phyloP scores from a whole-genome alignment of 2,113 vertebrate species.

The Neolamprologus sp. region DNA sequence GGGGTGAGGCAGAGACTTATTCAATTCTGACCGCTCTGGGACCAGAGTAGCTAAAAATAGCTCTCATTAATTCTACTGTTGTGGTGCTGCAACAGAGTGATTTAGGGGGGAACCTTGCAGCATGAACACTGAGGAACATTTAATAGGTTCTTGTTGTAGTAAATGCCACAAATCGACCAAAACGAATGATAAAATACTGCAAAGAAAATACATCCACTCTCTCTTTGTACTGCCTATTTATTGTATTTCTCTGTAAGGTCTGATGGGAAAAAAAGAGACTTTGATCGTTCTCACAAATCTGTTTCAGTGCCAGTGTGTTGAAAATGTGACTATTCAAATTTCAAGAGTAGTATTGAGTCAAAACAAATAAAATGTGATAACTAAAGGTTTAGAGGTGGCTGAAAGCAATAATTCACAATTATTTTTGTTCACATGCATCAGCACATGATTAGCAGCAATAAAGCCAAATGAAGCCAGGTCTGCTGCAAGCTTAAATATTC shows the following conservation, averaged over 20 bases:
- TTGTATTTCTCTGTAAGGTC: neutral
- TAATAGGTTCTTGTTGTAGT: conserved; percentile 40
- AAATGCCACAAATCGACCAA: neutral
- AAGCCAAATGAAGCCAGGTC: neutral
- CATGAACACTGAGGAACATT: conserved; percentile 27
- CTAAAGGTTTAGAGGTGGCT: neutral
- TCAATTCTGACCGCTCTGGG: conserved; percentile 58
- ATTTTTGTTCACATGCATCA: neutral
- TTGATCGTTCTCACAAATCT: neutral
- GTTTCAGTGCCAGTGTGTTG: neutral
- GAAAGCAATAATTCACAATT: neutral
- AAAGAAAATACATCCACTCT: neutral
- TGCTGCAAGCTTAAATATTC: neutral
- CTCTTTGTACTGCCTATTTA: neutral
- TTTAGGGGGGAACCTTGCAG: conserved; percentile 49
- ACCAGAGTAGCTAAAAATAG: conserved; percentile 56
- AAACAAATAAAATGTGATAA: neutral
- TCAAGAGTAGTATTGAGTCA: neutral
- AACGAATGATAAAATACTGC: conserved; percentile 14
- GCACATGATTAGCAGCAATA: neutral
- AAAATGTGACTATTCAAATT: neutral
- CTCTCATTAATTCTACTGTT: conserved; percentile 63
- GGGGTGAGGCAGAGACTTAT: conserved; percentile 44
- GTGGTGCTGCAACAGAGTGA: conserved; percentile 62
- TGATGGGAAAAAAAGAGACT: neutral